Evolutionary conservation across 1,140 invertebrate species (phyloP).

Genomic region (Drosophila repletoides): DNA sequence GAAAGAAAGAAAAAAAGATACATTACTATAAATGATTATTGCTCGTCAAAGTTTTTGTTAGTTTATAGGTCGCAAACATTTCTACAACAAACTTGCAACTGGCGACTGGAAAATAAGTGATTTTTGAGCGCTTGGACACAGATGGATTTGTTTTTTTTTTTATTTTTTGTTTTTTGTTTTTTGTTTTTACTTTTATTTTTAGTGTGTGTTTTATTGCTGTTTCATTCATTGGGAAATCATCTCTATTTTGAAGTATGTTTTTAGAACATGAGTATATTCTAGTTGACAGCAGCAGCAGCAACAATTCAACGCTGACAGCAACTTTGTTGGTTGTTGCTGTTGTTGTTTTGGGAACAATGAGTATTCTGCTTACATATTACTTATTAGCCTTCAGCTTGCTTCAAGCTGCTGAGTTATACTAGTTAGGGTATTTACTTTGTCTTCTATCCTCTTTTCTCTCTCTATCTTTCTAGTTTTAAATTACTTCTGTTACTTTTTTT

Average conservation of each 20-base stretch:
- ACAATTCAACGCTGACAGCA: slow-evolving; percentile 21
- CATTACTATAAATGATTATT: slow-evolving; percentile 40
- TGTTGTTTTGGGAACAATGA: slow-evolving; percentile 58
- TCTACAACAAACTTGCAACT: slow-evolving; percentile 36
- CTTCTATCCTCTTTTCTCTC: slow-evolving; percentile 26
- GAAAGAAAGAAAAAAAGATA: slow-evolving; percentile 11
- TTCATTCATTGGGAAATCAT: slow-evolving; percentile 21
- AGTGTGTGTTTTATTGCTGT: slow-evolving; percentile 23
- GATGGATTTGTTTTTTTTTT: slow-evolving; percentile 16
- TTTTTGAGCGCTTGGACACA: slow-evolving; percentile 53
- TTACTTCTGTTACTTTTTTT: too few species aligned
- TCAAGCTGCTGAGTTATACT: slow-evolving; percentile 58
- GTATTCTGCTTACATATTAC: slow-evolving; percentile 59
- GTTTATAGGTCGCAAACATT: slow-evolving; percentile 54
- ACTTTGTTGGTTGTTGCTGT: slow-evolving; percentile 51
- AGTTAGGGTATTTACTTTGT: slow-evolving; percentile 24
- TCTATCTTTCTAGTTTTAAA: slow-evolving; percentile 13
- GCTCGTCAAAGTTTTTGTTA: slow-evolving; percentile 62
- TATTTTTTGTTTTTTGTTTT: slow-evolving; percentile 21
- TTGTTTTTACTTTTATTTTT: too few species aligned
- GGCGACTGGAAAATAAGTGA: slow-evolving; percentile 66
- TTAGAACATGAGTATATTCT: slow-evolving; percentile 71
- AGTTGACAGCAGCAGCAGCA: slow-evolving; percentile 66
- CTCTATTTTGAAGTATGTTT: too few species aligned
- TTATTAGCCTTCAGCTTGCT: slow-evolving; percentile 59